phyloP scores from a whole-genome alignment of 2,888 invertebrate species.

The Acronicta leporina region DNA sequence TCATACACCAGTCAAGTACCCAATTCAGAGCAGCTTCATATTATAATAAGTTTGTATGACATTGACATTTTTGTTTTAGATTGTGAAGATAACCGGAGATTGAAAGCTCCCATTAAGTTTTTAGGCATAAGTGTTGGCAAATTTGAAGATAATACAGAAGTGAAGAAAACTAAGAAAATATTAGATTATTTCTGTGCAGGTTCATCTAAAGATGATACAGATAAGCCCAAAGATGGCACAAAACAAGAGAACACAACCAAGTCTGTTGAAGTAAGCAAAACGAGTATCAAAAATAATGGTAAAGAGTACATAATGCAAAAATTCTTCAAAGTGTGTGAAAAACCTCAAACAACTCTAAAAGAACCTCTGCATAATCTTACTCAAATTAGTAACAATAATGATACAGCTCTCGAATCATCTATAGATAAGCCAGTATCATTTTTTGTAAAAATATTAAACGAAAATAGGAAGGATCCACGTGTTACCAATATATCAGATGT shows the following conservation, averaged over 20 bases:
- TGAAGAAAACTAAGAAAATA: conserved; percentile 88
- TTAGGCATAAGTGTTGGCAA: conserved; percentile 94
- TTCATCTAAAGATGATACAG: conserved; percentile 66
- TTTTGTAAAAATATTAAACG: conserved; percentile 79
- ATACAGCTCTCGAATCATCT: conserved; percentile 62
- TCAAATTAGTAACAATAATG: conserved; percentile 1
- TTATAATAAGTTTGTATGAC: too few relatives aligned
- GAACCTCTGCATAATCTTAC: conserved; percentile 5
- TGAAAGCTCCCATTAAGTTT: conserved; percentile 90
- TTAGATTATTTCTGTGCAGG: conserved; percentile 89
- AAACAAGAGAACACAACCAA: conserved; percentile 25
- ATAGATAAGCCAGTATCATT: conserved; percentile 84
- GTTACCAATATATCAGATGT: conserved; percentile 27
- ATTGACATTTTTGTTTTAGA: conserved; percentile 67
- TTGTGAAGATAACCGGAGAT: conserved; percentile 72
- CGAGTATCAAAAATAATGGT: conserved; percentile 52
- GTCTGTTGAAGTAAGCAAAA: conserved; percentile 22
- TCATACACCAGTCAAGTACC: too few relatives aligned
- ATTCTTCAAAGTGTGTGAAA: conserved; percentile 64
- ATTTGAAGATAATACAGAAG: conserved; percentile 90
- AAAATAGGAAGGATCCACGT: conserved; percentile 28
- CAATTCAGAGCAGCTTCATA: not conserved
- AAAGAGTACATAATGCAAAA: conserved; percentile 75
- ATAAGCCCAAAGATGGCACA: conserved; percentile 43
- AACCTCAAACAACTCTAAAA: conserved; percentile 9